phyloP scores from a whole-genome alignment of 64 coral and sea anemone genomes.

The Orbicella faveolata region DNA sequence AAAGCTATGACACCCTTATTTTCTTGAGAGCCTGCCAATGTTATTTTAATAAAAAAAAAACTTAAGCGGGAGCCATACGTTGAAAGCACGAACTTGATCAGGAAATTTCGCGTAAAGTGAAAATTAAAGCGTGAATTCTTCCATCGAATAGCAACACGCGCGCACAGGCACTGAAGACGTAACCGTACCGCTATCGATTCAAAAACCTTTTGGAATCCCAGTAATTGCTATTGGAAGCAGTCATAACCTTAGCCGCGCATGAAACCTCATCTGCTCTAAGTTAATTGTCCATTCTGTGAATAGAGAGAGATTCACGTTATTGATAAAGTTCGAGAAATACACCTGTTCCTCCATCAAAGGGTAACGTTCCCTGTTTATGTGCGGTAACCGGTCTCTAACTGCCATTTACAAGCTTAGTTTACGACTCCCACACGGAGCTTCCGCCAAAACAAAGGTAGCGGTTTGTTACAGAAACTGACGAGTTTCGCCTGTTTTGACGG shows the following conservation, averaged over 20 bases:
- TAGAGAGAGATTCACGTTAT: not conserved
- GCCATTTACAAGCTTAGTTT: not conserved
- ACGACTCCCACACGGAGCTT: not conserved
- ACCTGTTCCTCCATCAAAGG: not conserved
- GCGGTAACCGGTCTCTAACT: not conserved
- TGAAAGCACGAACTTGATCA: not conserved
- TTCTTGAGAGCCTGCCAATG: not conserved
- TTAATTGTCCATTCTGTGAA: not conserved
- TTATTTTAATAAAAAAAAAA: not conserved
- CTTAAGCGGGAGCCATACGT: not conserved
- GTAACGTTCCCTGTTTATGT: not conserved
- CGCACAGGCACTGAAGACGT: not conserved
- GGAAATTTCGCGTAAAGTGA: not conserved
- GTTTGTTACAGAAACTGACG: not conserved
- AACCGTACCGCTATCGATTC: not conserved
- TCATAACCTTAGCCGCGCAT: not conserved
- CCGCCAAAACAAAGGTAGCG: slow-evolving; percentile 1
- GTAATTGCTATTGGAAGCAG: not conserved
- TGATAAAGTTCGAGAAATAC: not conserved
- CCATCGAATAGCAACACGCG: not conserved
- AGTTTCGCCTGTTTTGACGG: not conserved
- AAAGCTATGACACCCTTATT: not conserved
- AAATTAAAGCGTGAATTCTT: not conserved
- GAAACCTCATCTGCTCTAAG: not conserved
- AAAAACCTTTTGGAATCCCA: not conserved